phyloP scores from a whole-genome alignment of 2,113 vertebrate species.

The Centropristis striata region DNA sequence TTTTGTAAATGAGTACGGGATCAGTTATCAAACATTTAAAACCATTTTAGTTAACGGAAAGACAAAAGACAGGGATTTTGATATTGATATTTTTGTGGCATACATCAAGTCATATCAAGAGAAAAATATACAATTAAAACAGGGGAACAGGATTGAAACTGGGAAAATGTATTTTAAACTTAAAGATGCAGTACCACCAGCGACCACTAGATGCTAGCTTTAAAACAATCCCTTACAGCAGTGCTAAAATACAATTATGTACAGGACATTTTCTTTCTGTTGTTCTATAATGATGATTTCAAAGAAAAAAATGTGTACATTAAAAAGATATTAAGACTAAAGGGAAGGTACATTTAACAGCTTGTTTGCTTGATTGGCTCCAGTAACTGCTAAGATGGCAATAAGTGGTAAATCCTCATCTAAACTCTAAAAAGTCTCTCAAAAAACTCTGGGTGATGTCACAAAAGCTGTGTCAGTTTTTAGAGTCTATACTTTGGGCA shows the following conservation, averaged over 20 bases:
- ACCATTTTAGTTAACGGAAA: too few species aligned
- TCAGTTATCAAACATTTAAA: too few species aligned
- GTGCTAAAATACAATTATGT: not conserved
- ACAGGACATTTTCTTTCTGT: not conserved
- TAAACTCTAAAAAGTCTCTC: not conserved
- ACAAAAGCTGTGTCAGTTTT: slow-evolving; percentile 3
- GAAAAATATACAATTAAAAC: too few species aligned
- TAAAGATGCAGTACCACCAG: not conserved
- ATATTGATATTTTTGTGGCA: too few species aligned
- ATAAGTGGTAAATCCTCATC: not conserved
- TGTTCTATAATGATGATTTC: not conserved
- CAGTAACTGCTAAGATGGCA: not conserved
- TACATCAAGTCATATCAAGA: too few species aligned
- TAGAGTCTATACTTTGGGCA: not conserved
- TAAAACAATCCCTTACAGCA: not conserved
- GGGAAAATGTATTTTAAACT: too few species aligned
- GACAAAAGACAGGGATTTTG: too few species aligned
- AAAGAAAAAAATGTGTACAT: not conserved
- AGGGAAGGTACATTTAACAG: not conserved
- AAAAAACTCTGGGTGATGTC: not conserved
- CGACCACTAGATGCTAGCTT: not conserved
- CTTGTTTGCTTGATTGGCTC: slow-evolving; percentile 3
- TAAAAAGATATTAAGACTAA: not conserved
- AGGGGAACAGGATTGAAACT: too few species aligned
- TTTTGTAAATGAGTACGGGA: too few species aligned